phyloP scores from a whole-genome alignment of 2,888 invertebrate species.

The Erebia ligea region DNA sequence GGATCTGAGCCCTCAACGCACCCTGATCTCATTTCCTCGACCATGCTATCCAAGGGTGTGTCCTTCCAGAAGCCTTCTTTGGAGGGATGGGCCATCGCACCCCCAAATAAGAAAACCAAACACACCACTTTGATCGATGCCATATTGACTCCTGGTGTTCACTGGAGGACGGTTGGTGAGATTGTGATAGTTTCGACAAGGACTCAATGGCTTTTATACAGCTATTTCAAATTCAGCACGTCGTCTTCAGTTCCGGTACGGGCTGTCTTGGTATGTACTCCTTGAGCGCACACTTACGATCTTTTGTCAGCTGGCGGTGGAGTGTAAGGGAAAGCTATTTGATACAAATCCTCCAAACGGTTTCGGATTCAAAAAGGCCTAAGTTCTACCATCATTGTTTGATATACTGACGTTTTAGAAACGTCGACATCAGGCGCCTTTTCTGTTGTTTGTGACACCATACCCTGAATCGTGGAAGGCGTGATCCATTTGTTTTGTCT shows the following conservation, averaged over 20 bases:
- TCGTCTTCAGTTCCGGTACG: slow-evolving; percentile 75
- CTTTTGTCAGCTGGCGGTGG: slow-evolving; percentile 59
- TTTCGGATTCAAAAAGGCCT: slow-evolving; percentile 59
- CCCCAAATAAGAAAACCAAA: slow-evolving; percentile 80
- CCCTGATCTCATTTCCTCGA: slow-evolving; percentile 89
- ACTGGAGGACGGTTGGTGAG: slow-evolving; percentile 70
- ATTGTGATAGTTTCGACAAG: slow-evolving; percentile 79
- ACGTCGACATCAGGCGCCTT: slow-evolving; percentile 60
- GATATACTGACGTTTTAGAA: slow-evolving; percentile 60
- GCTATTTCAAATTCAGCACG: slow-evolving; percentile 82
- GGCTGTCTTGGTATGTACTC: slow-evolving; percentile 71
- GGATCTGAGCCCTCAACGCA: slow-evolving; percentile 90
- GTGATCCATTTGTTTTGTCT: slow-evolving; percentile 66
- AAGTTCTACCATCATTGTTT: slow-evolving; percentile 55
- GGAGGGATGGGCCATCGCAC: slow-evolving; percentile 84
- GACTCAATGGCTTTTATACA: slow-evolving; percentile 80
- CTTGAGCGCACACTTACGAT: slow-evolving; percentile 63
- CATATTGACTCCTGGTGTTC: slow-evolving; percentile 69
- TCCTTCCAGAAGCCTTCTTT: slow-evolving; percentile 88
- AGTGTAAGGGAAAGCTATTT: slow-evolving; percentile 82
- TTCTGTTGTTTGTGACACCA: slow-evolving; percentile 82
- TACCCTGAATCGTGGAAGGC: slow-evolving; percentile 71
- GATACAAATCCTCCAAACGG: slow-evolving; percentile 70
- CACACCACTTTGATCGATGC: slow-evolving; percentile 78
- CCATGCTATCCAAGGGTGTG: slow-evolving; percentile 87